Conservation (phyloP, 2,113 vertebrate genomes). For the Jacana jacana region DNA sequence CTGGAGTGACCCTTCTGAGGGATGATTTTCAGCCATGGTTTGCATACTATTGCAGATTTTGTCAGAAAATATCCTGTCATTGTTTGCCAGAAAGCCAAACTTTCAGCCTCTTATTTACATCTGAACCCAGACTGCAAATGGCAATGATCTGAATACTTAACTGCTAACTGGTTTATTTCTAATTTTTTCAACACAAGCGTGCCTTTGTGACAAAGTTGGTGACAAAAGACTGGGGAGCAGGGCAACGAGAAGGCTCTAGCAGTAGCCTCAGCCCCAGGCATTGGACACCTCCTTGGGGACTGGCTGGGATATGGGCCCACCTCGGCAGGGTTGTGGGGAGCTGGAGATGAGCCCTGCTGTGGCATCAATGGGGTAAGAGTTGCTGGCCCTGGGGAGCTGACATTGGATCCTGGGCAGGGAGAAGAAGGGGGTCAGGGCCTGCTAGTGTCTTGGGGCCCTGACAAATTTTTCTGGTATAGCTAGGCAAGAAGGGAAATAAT, state of each 20-base stretch:
- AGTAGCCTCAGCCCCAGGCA: neutral
- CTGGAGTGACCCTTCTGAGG: neutral
- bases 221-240: neutral
- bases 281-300: neutral
- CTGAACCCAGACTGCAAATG: neutral
- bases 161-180: neutral
- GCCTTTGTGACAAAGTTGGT: rapidly evolving
- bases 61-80: neutral
- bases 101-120: neutral
- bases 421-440: neutral
- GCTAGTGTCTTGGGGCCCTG: neutral
- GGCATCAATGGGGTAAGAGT: neutral
- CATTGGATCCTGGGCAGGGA: rapidly evolving
- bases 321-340: neutral
- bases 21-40: neutral
- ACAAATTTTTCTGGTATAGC: neutral
- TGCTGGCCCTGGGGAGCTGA: neutral
- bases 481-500: neutral
- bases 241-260: rapidly evolving
- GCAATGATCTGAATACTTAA: rapidly evolving
- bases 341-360: neutral
- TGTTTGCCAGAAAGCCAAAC: neutral
- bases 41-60: neutral
- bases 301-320: rapidly evolving
- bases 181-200: rapidly evolving